Conservation (phyloP, 2,888 invertebrate genomes). For the Erynnis tages region DNA sequence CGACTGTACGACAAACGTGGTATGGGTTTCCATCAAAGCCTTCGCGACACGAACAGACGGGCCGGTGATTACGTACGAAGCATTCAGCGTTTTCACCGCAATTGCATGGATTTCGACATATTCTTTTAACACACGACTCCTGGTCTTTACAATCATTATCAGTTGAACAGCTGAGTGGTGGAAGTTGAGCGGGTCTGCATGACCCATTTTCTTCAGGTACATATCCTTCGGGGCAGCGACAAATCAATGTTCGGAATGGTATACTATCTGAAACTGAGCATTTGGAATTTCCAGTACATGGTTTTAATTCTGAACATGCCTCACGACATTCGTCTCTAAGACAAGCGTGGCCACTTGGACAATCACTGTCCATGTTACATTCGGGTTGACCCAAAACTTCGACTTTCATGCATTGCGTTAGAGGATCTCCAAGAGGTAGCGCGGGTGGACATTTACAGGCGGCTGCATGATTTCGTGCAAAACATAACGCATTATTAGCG, state of each 20-base stretch:
- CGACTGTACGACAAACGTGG: constrained; percentile 88
- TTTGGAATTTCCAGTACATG: constrained; percentile 87
- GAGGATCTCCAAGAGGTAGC: constrained; percentile 89
- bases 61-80: constrained; percentile 90
- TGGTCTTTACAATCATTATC: constrained; percentile 89
- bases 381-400: constrained; percentile 82
- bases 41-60: constrained; percentile 91
- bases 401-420: constrained; percentile 85
- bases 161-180: constrained; percentile 88
- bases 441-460: constrained; percentile 92
- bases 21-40: constrained; percentile 95
- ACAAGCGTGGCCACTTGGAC: constrained; percentile 90
- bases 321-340: constrained; percentile 89
- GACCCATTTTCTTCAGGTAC: constrained; percentile 90
- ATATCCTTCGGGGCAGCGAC: constrained; percentile 93
- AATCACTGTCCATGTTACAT: constrained; percentile 89
- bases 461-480: constrained; percentile 89
- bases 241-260: constrained; percentile 93
- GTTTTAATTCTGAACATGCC: constrained; percentile 88
- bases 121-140: constrained; percentile 92
- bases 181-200: constrained; percentile 86
- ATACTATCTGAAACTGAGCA: constrained; percentile 93
- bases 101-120: constrained; percentile 93
- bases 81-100: constrained; percentile 93
- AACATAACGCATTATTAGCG: constrained; percentile 91